Percentiles rank a stretch among this genome's conserved stretches.
phyloP scores from a whole-genome alignment of 1,140 invertebrate species.

The Drosophila murphyi region DNA sequence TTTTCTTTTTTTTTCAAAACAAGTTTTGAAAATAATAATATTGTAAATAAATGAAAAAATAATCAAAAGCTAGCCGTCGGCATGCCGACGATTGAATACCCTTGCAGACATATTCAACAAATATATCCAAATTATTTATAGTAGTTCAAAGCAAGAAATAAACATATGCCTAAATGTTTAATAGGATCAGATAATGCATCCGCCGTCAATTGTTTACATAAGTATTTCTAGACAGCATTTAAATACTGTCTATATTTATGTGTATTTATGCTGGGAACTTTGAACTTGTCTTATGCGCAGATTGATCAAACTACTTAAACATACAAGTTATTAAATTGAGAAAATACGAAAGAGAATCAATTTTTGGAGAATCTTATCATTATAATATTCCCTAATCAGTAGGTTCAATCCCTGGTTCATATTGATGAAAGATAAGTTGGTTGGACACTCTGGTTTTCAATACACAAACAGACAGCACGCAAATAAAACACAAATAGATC shows the following conservation, averaged over 20 bases:
- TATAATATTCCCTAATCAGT: neutral
- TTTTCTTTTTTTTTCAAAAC: slow-evolving; percentile 29
- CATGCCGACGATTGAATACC: slow-evolving; percentile 17
- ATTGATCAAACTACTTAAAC: neutral
- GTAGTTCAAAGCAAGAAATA: slow-evolving; percentile 17
- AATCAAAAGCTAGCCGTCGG: slow-evolving; percentile 21
- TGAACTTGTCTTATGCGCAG: slow-evolving; percentile 23
- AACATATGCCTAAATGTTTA: neutral
- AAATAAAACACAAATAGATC: neutral
- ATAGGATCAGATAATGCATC: neutral
- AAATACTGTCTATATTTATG: neutral
- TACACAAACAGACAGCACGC: slow-evolving; percentile 7
- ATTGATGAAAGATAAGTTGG: no score
- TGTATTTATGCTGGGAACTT: neutral
- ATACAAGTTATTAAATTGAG: slow-evolving; percentile 16
- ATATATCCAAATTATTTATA: slow-evolving; percentile 11
- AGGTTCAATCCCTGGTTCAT: no score
- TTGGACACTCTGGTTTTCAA: no score
- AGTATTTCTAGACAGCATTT: neutral
- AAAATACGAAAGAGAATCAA: slow-evolving; percentile 2
- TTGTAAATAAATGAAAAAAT: slow-evolving; percentile 16
- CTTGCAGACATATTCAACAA: slow-evolving; percentile 24
- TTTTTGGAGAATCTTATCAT: neutral
- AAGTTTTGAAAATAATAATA: slow-evolving; percentile 51
- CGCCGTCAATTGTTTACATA: neutral